Evolutionary conservation across 1,140 invertebrate genomes (phyloP).

Genomic region (Amphibalanus amphitrite): DNA sequence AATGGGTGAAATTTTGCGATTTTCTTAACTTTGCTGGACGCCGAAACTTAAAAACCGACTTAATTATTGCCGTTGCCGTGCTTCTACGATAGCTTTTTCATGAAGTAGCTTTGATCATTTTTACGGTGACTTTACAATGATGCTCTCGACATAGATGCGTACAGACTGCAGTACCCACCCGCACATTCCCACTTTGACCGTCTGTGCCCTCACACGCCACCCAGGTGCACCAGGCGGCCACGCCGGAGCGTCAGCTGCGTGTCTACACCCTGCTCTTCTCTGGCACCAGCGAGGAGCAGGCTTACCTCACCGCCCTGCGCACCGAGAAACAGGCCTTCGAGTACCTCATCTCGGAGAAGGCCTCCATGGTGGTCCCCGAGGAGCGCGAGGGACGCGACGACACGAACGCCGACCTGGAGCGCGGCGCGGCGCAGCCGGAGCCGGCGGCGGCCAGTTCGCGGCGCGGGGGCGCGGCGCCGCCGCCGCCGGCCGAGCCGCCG

Average conservation of each 20-base stretch:
- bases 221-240: conserved; percentile 27
- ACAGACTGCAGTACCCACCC: too few species aligned
- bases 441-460: conserved; percentile 33
- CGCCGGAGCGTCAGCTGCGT: conserved; percentile 23
- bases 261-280: conserved; percentile 81
- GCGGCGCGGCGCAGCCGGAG: conserved; percentile 28
- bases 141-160: too few species aligned
- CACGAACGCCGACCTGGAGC: conserved; percentile 42
- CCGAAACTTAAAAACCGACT: too few species aligned
- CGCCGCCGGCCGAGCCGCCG: conserved; percentile 23
- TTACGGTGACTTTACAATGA: too few species aligned
- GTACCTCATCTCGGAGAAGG: conserved; percentile 72
- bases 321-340: conserved; percentile 91
- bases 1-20: too few species aligned
- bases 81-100: too few species aligned
- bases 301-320: conserved; percentile 71
- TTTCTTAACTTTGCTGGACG: too few species aligned
- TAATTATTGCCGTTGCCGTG: too few species aligned
- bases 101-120: too few species aligned
- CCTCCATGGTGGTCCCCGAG: conserved; percentile 78
- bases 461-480: conserved; percentile 36
- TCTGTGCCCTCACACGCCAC: conserved; percentile 14
- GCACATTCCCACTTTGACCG: too few species aligned
- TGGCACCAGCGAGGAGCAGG: conserved; percentile 86
- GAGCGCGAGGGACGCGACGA: conserved; percentile 75